Percentiles rank a stretch among this genome's conserved stretches.
Evolutionary conservation across 2,888 invertebrate species (phyloP).

Genomic region (Chorisops tibialis): DNA sequence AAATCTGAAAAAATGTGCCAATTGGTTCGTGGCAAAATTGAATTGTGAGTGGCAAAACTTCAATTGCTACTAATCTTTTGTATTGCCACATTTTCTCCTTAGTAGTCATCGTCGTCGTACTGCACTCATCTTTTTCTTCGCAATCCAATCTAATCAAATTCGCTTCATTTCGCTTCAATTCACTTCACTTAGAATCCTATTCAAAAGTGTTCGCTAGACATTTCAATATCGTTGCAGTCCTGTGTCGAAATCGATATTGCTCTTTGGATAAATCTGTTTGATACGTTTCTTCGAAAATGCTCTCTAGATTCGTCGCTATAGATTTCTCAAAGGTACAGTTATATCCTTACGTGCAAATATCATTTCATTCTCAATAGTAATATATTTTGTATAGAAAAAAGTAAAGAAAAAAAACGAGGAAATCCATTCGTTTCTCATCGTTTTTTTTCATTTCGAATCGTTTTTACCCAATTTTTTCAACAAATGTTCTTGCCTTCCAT

Average conservation of each 20-base stretch:
- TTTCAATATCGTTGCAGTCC: constrained; percentile 12
- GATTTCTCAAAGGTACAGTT: background rate
- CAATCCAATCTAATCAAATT: constrained; percentile 23
- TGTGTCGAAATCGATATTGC: constrained; percentile 16
- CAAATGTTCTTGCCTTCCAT: background rate
- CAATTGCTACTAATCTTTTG: too few species aligned
- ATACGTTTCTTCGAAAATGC: background rate
- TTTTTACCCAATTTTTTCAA: background rate
- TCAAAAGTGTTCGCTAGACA: background rate
- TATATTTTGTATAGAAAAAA: background rate
- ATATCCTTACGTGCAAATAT: constrained; percentile 1
- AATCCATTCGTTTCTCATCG: background rate
- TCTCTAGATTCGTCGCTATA: background rate
- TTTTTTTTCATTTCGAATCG: background rate
- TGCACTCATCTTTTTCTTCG: background rate
- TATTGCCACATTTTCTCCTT: too few species aligned
- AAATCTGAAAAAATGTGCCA: too few species aligned
- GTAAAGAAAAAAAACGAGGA: background rate
- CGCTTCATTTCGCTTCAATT: constrained; percentile 1
- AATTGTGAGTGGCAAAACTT: too few species aligned
- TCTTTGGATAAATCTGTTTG: background rate
- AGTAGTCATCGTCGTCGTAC: too few species aligned
- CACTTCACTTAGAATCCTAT: background rate
- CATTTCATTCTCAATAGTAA: background rate
- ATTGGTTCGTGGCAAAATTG: too few species aligned